Percentiles rank a stretch among this genome's conserved stretches.
These are phyloP conservation scores for Scolopax bukidnonensis DNA, from an alignment of 2,797 vertebrate species.

Conservation along the genomic window DNA sequence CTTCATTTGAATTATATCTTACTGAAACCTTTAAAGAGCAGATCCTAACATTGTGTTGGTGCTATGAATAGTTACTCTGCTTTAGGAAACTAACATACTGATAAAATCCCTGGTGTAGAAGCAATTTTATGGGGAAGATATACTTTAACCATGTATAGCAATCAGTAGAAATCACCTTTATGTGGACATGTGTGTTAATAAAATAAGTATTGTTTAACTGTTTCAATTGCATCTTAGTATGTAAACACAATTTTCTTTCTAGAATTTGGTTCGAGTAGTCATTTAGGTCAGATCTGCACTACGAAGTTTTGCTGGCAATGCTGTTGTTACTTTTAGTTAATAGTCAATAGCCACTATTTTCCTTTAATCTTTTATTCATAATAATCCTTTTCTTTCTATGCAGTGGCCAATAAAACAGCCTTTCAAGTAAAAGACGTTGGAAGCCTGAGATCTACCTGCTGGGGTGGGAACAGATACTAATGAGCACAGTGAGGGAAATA, in stretches of 20 bases:
- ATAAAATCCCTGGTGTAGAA: neutral
- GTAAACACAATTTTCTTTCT: neutral
- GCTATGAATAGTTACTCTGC: neutral
- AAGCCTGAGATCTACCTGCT: neutral
- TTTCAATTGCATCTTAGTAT: neutral
- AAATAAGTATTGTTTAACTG: neutral
- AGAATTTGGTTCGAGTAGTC: neutral
- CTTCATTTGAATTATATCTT: neutral
- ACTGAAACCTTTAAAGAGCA: neutral
- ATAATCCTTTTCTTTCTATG: slow-evolving; percentile 5
- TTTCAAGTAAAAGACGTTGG: neutral
- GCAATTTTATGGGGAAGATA: neutral
- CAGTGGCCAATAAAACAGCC: neutral
- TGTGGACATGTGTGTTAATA: neutral
- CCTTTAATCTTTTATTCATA: slow-evolving; percentile 45
- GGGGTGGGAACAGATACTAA: neutral
- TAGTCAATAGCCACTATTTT: neutral
- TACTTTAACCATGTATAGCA: neutral
- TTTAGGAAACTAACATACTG: neutral
- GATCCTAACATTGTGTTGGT: neutral
- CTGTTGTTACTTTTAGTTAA: neutral
- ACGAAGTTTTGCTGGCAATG: neutral
- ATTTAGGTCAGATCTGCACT: neutral
- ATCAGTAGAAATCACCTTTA: neutral
- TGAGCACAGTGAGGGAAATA: neutral